Evolutionary conservation across 37 sponge, comb jelly and placozoan species (phyloP).

Genomic region (Tethya wilhelma): DNA sequence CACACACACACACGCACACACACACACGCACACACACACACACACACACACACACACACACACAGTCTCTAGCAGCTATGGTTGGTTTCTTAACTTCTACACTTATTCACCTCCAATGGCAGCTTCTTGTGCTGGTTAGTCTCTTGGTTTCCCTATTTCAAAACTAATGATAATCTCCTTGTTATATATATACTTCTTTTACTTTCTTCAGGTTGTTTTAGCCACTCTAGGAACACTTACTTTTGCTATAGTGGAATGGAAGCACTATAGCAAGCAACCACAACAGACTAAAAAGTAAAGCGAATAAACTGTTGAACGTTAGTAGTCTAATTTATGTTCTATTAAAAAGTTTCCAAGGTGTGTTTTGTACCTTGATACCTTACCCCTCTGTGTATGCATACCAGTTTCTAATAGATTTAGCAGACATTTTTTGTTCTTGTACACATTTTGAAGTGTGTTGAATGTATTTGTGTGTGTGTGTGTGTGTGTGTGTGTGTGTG

Average conservation of each 20-base stretch:
- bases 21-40: not conserved
- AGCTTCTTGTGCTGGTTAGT: conserved; percentile 83
- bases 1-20: not conserved
- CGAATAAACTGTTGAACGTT: not conserved
- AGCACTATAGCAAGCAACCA: conserved; percentile 8
- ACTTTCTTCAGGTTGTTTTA: conserved; percentile 44
- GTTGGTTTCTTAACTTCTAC: conserved; percentile 75
- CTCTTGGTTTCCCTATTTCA: too few species aligned
- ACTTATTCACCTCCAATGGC: conserved; percentile 72
- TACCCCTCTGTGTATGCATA: too few species aligned
- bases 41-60: not conserved
- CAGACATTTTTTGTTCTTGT: too few species aligned
- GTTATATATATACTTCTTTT: not conserved
- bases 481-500: too few species aligned
- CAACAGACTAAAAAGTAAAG: not conserved
- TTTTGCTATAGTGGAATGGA: conserved; percentile 76
- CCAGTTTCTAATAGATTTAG: too few species aligned
- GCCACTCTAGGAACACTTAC: conserved; percentile 58
- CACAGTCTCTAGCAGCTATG: conserved; percentile 80
- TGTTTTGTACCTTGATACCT: too few species aligned
- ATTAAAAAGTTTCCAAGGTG: too few species aligned
- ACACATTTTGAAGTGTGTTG: too few species aligned
- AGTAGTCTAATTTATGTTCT: not conserved
- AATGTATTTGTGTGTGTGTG: too few species aligned
- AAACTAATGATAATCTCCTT: not conserved